Percentiles rank a stretch among this genome's conserved stretches.
These are phyloP conservation scores for Lamellibrachia luymesi DNA, from an alignment of 1,140 invertebrate species.

Conservation along the genomic window DNA sequence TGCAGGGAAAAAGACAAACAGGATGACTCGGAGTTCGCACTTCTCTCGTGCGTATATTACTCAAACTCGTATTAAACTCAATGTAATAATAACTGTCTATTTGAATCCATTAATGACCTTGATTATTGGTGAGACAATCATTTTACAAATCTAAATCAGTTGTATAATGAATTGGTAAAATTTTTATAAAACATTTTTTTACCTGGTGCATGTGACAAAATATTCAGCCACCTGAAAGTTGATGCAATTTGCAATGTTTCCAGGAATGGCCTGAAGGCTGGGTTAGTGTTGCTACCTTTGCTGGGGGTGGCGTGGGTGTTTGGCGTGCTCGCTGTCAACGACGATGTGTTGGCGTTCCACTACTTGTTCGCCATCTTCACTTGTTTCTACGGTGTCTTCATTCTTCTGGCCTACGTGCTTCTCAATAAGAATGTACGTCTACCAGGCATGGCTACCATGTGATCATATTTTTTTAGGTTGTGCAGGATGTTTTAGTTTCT, in stretches of 20 bases:
- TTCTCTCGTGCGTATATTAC: not conserved
- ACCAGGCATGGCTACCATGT: not conserved
- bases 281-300: conserved; percentile 73
- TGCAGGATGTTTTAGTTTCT: too few species aligned
- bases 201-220: not conserved
- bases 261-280: conserved; percentile 79
- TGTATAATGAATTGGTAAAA: not conserved
- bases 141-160: not conserved
- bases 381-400: conserved; percentile 72
- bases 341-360: conserved; percentile 70
- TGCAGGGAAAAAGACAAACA: conserved; percentile 1
- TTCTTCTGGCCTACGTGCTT: conserved; percentile 60
- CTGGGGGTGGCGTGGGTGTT: conserved; percentile 78
- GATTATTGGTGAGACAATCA: not conserved
- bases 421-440: conserved; percentile 19
- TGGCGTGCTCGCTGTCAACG: conserved; percentile 76
- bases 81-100: not conserved
- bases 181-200: not conserved
- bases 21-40: not conserved
- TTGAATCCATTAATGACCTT: not conserved
- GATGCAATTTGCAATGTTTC: conserved; percentile 30
- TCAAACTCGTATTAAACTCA: not conserved
- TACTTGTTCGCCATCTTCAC: conserved; percentile 73
- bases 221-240: not conserved
- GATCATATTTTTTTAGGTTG: not conserved